Base-by-base conservation (phyloP, 2,797 vertebrate genomes). In the Ispidina lecontei region DNA sequence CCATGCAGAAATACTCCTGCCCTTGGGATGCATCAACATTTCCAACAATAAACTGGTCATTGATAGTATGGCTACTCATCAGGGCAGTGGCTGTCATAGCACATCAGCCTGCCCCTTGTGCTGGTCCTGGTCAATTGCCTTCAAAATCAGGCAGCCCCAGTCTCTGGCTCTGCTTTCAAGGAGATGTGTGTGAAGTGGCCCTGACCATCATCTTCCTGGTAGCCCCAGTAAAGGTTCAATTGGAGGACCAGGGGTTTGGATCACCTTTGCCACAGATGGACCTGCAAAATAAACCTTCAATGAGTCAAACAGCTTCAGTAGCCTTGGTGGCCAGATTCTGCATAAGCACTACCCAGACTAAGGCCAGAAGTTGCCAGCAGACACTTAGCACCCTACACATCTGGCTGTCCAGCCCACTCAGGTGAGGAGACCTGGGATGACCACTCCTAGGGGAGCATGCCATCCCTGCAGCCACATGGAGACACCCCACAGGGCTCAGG, bases 1-100 rank as follows among this genome's bases (percentile, higher is more conserved):
- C 33, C 64, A 28, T 3, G 1, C 37, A 26, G 49, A 58, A 74
- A 41, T 1, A 0, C 8, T 31, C 25, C 21, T 2, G 0, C 26
- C 14, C 33, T 54, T 1, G 0, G 35, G n/a, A 17, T 12, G 47
- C 28, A 26, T 54, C 37, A 39, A 39, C 37, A 39, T 51, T 82
- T 82, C 54, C 65, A 67, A 6, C 41, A 37, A 18, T 3, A 10
- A 52, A 58, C 21, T 29, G 39, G 33, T 43, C 7, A 1, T 3
- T 12, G n/a, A 19, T 15, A 33, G 46, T 14, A 13, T 1, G 0
- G n/a, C n/a, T 16, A 13, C 70, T 73, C 8, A 3, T 18, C 0
- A 2, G 41, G 39, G 55, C 13, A 43, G 60, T 1, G 0, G 41
- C 31, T 44, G 10, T 3, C n/a, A n/a, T 4, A 31, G 35, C n/a